phyloP scores from a whole-genome alignment of 2,888 invertebrate genomes.

The Carcina quercana region DNA sequence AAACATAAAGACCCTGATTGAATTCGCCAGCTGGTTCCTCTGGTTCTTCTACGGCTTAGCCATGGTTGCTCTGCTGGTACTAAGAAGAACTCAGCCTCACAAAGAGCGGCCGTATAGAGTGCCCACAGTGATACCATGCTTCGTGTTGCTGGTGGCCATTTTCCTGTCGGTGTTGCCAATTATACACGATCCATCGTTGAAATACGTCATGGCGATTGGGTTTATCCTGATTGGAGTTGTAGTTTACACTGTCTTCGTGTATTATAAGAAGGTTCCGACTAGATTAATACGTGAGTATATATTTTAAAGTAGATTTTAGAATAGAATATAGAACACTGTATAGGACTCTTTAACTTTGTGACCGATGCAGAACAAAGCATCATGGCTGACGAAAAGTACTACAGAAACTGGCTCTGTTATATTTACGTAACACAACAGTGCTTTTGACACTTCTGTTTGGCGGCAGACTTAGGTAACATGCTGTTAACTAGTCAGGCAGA shows the following conservation, averaged over 20 bases:
- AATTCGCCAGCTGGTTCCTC: slow-evolving; percentile 90
- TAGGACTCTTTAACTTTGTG: no score
- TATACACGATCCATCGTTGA: slow-evolving; percentile 81
- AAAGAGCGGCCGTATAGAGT: slow-evolving; percentile 83
- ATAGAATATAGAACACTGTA: no score
- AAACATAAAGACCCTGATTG: slow-evolving; percentile 84
- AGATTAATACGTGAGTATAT: slow-evolving; percentile 76
- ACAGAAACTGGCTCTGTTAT: no score
- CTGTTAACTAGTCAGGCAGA: no score
- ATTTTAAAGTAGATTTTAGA: no score
- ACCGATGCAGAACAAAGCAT: no score
- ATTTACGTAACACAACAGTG: no score
- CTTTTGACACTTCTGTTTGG: no score
- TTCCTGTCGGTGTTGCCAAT: slow-evolving; percentile 85
- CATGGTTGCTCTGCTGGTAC: slow-evolving; percentile 83
- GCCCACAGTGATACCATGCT: slow-evolving; percentile 81
- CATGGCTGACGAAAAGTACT: no score
- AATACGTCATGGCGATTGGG: slow-evolving; percentile 83
- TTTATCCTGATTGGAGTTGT: slow-evolving; percentile 81
- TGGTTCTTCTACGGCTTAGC: slow-evolving; percentile 92
- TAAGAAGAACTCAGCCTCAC: slow-evolving; percentile 80
- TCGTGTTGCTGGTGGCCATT: slow-evolving; percentile 80
- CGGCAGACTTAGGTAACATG: no score
- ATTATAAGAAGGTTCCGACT: slow-evolving; percentile 77
- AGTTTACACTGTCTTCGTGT: slow-evolving; percentile 85